Conservation (phyloP, 2,113 vertebrate genomes). For the Scophthalmus maximus region DNA sequence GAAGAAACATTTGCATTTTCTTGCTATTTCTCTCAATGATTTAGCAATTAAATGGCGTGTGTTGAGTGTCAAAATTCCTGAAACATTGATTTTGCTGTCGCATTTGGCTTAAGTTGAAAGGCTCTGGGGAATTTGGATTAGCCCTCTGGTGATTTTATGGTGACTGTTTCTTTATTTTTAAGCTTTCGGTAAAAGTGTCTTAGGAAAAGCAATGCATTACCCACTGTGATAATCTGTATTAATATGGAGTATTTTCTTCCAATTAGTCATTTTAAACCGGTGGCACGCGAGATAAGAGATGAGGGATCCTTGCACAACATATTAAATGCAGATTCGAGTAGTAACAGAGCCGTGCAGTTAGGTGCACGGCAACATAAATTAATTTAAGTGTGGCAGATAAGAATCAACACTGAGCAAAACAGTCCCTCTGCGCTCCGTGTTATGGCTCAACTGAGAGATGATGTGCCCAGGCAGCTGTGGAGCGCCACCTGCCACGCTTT, state of each 20-base stretch:
- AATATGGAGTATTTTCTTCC: neutral
- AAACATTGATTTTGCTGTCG: neutral
- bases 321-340: neutral
- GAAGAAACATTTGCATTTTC: neutral
- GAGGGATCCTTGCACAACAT: constrained; percentile 1
- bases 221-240: neutral
- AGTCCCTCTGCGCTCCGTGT: constrained; percentile 31
- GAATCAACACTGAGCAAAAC: constrained; percentile 30
- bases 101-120: constrained; percentile 14
- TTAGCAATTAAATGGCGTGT: neutral
- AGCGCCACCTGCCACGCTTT: constrained; percentile 53
- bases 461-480: constrained; percentile 58
- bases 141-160: neutral
- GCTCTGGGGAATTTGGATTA: neutral
- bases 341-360: neutral
- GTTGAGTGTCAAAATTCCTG: neutral
- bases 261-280: neutral
- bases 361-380: neutral
- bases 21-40: neutral
- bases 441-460: constrained; percentile 30
- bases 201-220: neutral
- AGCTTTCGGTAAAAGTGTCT: neutral
- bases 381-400: constrained; percentile 10
- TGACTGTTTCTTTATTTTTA: neutral
- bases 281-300: neutral